Evolutionary conservation across 2,113 vertebrate genomes (phyloP).

Genomic region (Coptodon bakossiorum): DNA sequence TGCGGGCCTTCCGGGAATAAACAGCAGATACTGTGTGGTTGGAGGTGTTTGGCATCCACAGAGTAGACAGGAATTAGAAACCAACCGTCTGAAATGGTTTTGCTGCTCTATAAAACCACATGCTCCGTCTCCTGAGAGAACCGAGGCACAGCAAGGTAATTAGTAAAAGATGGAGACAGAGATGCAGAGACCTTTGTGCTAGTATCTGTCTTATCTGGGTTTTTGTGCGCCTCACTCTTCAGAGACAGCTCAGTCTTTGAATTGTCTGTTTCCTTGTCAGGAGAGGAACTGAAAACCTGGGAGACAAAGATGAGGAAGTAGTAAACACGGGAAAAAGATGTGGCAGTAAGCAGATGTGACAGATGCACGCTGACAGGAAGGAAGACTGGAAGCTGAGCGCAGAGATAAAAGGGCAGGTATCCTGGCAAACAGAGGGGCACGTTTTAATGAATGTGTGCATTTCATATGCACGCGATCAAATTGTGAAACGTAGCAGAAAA

Average conservation of each 20-base stretch:
- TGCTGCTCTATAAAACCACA: neutral
- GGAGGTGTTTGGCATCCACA: neutral
- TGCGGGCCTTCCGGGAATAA: neutral
- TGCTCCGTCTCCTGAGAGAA: neutral
- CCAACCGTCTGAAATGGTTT: neutral
- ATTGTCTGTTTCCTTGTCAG: conserved; percentile 1
- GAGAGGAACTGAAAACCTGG: neutral
- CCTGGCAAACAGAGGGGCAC: neutral
- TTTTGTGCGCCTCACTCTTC: neutral
- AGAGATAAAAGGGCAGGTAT: neutral
- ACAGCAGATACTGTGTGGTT: neutral
- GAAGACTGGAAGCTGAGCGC: neutral
- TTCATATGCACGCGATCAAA: neutral
- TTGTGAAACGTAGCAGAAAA: neutral
- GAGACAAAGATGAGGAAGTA: conserved; percentile 10
- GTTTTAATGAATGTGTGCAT: neutral
- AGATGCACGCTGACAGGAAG: conserved; percentile 1
- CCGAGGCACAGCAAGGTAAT: neutral
- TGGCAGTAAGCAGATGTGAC: neutral
- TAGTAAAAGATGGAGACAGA: neutral
- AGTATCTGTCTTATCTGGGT: neutral
- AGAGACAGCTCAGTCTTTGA: neutral
- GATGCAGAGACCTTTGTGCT: neutral
- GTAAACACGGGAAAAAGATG: neutral
- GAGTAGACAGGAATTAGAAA: neutral